A percentile compares a stretch with the other conserved stretches of the same genome.
phyloP scores from a whole-genome alignment of 2,888 invertebrate species.

The Pyrrhia umbra region DNA sequence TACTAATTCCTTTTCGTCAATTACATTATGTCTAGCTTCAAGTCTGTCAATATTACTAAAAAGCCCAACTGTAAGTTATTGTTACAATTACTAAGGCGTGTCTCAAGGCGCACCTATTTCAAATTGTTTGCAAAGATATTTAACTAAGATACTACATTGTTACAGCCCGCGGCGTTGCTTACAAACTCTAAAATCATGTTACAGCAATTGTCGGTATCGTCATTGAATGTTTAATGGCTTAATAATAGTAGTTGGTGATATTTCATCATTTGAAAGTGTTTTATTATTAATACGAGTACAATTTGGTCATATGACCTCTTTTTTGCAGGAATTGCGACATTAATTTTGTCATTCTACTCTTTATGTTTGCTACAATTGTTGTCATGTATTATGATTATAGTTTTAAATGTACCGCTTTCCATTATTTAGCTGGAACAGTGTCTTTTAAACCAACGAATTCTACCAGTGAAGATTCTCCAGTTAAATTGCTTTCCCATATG shows the following conservation, averaged over 20 bases:
- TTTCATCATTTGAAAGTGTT: constrained; percentile 26
- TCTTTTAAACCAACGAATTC: neutral
- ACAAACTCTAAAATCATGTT: constrained; percentile 42
- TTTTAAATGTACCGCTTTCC: neutral
- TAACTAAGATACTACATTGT: constrained; percentile 19
- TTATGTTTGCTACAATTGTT: neutral
- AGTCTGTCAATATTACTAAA: constrained; percentile 2
- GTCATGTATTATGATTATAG: neutral
- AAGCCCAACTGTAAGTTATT: constrained; percentile 23
- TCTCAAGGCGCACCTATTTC: constrained; percentile 45
- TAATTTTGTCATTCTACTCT: constrained; percentile 1
- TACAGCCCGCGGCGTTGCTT: constrained; percentile 47
- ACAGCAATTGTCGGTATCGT: constrained; percentile 27
- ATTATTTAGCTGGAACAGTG: neutral
- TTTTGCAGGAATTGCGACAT: constrained; percentile 1
- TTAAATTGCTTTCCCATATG: neutral
- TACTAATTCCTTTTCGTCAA: neutral
- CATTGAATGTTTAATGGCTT: constrained; percentile 35
- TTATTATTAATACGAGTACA: neutral
- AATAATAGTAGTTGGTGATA: constrained; percentile 7
- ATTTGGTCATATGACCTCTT: constrained; percentile 2
- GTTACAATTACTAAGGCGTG: constrained; percentile 42
- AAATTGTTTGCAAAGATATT: constrained; percentile 45
- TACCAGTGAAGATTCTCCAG: neutral
- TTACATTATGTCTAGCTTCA: neutral